phyloP scores from a whole-genome alignment of 2,888 invertebrate genomes.

The Drosophila subquinaria region DNA sequence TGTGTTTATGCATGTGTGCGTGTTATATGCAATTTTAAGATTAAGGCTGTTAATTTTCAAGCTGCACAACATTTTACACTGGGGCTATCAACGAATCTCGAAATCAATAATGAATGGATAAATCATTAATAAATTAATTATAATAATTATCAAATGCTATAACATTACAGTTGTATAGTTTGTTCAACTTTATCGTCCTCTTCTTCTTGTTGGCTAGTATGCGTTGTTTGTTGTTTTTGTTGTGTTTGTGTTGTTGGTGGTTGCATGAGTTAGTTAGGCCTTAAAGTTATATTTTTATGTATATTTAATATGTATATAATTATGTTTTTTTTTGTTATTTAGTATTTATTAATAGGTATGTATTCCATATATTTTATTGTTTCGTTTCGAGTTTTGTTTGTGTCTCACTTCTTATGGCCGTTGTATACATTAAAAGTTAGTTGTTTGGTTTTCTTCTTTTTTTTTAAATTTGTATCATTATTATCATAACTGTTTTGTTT shows the following conservation, averaged over 20 bases:
- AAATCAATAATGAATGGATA: slow-evolving; percentile 23
- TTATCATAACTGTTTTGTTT: slow-evolving; percentile 19
- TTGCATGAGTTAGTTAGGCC: slow-evolving; percentile 58
- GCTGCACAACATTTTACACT: slow-evolving; percentile 66
- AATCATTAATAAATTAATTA: slow-evolving; percentile 39
- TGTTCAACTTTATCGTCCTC: slow-evolving; percentile 24
- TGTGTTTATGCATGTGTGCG: slow-evolving; percentile 17
- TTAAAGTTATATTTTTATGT: slow-evolving; percentile 48
- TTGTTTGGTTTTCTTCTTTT: slow-evolving; percentile 42
- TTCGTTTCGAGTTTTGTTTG: slow-evolving; percentile 66
- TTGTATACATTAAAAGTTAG: slow-evolving; percentile 60
- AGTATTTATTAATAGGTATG: slow-evolving; percentile 24
- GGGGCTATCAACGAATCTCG: slow-evolving; percentile 53
- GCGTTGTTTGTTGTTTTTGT: slow-evolving; percentile 65
- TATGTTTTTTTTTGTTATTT: slow-evolving; percentile 11
- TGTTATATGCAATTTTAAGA: slow-evolving; percentile 26
- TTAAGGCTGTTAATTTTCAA: slow-evolving; percentile 44
- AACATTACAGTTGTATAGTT: slow-evolving; percentile 38
- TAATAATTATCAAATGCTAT: slow-evolving; percentile 55
- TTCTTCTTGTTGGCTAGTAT: slow-evolving; percentile 73
- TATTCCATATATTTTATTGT: slow-evolving; percentile 59
- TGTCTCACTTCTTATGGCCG: slow-evolving; percentile 66
- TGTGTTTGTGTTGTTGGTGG: slow-evolving; percentile 38
- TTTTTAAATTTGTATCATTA: slow-evolving; percentile 29
- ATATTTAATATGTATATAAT: slow-evolving; percentile 33